Evolutionary conservation across 2,113 vertebrate genomes (phyloP).

Genomic region (Corynorhinus townsendii): DNA sequence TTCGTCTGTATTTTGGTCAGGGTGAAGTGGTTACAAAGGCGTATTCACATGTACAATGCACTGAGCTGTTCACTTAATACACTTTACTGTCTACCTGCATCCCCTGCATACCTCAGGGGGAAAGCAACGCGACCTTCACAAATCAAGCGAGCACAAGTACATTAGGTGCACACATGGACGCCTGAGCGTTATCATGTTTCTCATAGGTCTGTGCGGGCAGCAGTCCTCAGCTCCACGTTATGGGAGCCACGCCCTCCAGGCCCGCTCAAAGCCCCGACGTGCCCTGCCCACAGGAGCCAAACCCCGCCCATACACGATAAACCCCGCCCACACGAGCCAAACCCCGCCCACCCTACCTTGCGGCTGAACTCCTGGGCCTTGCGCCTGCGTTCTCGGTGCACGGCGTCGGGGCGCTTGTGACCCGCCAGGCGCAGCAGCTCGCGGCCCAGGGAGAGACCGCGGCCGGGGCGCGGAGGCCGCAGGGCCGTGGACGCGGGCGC

Average conservation of each 20-base stretch:
- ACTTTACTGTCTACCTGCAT: background rate
- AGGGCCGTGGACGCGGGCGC: conserved; percentile 83
- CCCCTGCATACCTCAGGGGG: background rate
- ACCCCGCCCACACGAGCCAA: rapidly evolving
- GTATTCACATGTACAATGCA: background rate
- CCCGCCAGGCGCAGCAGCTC: conserved; percentile 86
- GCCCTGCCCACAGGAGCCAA: rapidly evolving
- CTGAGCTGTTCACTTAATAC: background rate
- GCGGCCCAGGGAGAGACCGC: conserved; percentile 82
- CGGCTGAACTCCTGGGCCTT: conserved; percentile 94
- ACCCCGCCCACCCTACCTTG: conserved; percentile 79
- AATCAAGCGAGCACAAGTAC: background rate
- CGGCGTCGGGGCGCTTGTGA: conserved; percentile 68
- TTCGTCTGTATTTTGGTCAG: background rate
- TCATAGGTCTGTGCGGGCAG: background rate
- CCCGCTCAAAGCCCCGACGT: background rate
- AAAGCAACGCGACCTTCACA: background rate
- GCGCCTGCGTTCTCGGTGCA: conserved; percentile 85
- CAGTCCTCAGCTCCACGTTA: background rate
- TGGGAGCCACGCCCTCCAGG: background rate
- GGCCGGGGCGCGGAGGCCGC: conserved; percentile 74
- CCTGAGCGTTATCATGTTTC: background rate
- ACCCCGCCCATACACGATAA: rapidly evolving
- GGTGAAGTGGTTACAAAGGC: background rate
- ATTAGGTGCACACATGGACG: background rate